Evolutionary conservation across 2,113 vertebrate species (phyloP).

Genomic region (Hypocryptadius cinnamomeus): DNA sequence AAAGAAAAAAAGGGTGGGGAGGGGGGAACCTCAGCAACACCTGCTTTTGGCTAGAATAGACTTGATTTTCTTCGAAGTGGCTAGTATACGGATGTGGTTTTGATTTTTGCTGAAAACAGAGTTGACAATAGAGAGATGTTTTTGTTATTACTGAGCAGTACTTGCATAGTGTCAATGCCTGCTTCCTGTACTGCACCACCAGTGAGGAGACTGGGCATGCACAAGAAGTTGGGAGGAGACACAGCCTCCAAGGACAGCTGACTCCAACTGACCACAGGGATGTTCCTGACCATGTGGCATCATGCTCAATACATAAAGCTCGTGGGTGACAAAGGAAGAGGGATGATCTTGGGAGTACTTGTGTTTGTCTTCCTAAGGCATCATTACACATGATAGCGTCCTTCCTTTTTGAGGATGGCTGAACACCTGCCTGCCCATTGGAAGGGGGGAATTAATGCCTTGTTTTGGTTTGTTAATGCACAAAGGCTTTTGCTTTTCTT

Average conservation of each 20-base stretch:
- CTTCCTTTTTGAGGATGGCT: neutral
- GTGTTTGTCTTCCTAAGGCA: neutral
- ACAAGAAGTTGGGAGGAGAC: neutral
- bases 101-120: neutral
- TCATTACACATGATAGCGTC: neutral
- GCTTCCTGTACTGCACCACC: too few relatives aligned
- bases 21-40: neutral
- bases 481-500: neutral
- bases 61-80: neutral
- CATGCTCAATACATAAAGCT: neutral
- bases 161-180: neutral
- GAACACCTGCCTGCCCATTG: neutral
- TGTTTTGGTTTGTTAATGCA: neutral
- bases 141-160: neutral
- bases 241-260: neutral
- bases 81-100: neutral
- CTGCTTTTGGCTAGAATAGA: neutral
- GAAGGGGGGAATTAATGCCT: neutral
- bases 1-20: neutral
- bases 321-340: neutral
- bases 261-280: neutral
- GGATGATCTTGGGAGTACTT: neutral
- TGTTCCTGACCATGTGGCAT: neutral
- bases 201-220: rapidly evolving
- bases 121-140: neutral